Evolutionary conservation across 1,140 invertebrate genomes (phyloP), one percentile per base, ranked within the genome.

Genomic region (Drosophila nannoptera): DNA sequence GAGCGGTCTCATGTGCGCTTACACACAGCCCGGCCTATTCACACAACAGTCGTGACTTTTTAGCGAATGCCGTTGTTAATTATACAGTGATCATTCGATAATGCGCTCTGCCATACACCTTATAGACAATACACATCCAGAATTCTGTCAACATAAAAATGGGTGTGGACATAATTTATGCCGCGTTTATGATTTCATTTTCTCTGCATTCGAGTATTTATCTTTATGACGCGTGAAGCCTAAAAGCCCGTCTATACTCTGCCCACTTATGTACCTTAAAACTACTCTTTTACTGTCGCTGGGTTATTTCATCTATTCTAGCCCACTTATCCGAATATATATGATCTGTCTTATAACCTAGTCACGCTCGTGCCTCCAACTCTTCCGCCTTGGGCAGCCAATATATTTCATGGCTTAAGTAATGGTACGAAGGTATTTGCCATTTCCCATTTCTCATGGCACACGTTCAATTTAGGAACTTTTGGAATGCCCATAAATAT

Each of bases 401-500:
- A 4, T 38, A 54, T 54, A 46, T 55, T 7, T 43, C 8, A 8
- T 38, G 14, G 36, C 45, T 60, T 29, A 58, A 58, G 11, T 11
- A 42, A 42, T 12, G 29, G 14, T 33, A 46, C 48, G 16, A 40
- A 50, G 45, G 45, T 14, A 48, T 22, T 49, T 60, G 22, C 16
- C 50, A 52, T 43, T 52, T 62, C 12, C 59, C 12, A 14, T 33
- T 43, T 36, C 14, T 43, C 40, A 43, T 14, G 36, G 32, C 46
- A 31, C 43, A 48, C 43, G 31, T 49, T 60, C 48, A 43, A 56
- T 16, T 56, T 45, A 45, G 36, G 36, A 60, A 31, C 48, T 32
- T 35, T 43, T 52, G 64, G 46, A 45, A 66, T 60, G 38, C 12
- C 7, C 64, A 52, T 66, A 60, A 66, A 66, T 66, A 65, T 35